Evolutionary conservation across 2,113 vertebrate genomes (phyloP).

Genomic region (Pterocles orientalis): DNA sequence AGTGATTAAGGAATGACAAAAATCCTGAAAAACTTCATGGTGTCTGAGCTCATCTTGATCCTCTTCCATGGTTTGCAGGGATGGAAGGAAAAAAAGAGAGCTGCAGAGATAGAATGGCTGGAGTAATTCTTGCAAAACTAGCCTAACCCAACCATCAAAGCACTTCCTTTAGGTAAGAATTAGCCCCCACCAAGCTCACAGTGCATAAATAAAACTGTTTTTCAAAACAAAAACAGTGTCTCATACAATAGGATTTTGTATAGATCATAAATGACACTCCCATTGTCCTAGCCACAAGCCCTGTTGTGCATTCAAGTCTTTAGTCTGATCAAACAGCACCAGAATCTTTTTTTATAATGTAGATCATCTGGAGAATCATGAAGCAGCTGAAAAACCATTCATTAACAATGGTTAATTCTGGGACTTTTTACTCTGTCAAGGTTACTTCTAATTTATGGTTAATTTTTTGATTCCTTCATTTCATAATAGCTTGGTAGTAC

Average conservation of each 20-base stretch:
- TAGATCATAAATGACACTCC: slow-evolving; percentile 23
- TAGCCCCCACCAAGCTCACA: slow-evolving; percentile 25
- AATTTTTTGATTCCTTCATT: background rate
- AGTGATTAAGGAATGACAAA: slow-evolving; percentile 55
- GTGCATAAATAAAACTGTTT: slow-evolving; percentile 53
- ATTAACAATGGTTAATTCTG: background rate
- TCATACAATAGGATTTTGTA: slow-evolving; percentile 39
- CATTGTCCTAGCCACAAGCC: background rate
- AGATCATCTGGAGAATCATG: background rate
- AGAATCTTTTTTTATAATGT: background rate
- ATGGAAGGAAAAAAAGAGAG: slow-evolving; percentile 4
- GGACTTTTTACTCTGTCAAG: background rate
- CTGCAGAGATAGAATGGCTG: slow-evolving; percentile 54
- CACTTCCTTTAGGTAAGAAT: slow-evolving; percentile 70
- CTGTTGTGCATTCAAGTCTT: background rate
- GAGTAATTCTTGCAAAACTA: slow-evolving; percentile 66
- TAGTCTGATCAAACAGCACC: background rate
- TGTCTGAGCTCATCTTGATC: slow-evolving; percentile 18
- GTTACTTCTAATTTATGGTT: background rate
- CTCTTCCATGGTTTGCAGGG: slow-evolving; percentile 2
- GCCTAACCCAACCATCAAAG: slow-evolving; percentile 63
- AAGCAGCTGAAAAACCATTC: background rate
- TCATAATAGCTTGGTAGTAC: background rate
- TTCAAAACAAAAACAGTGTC: slow-evolving; percentile 52
- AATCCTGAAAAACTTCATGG: slow-evolving; percentile 47